These are phyloP conservation scores for Mustela nigripes DNA, from an alignment of 2,113 vertebrate species.

Conservation along the genomic window DNA sequence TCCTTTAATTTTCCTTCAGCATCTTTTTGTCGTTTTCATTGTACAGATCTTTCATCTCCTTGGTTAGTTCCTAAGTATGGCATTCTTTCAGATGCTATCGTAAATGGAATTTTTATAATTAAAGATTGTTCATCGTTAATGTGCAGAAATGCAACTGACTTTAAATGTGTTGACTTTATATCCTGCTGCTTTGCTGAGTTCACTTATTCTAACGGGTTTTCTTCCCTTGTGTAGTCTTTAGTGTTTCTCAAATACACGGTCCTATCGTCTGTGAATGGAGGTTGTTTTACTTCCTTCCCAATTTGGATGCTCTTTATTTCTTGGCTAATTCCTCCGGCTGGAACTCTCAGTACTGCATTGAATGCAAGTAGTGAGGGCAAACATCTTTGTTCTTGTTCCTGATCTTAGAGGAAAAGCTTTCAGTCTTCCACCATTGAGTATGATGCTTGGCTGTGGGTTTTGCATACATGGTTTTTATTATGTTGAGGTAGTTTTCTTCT, in stretches of 20 bases:
- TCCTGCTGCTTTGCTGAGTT: background rate
- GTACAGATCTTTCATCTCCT: background rate
- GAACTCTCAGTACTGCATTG: background rate
- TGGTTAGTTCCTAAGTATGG: background rate
- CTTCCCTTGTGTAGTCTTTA: background rate
- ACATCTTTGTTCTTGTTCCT: background rate
- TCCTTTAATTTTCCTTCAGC: background rate
- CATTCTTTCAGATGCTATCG: background rate
- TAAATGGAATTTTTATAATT: background rate
- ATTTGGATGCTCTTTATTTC: background rate
- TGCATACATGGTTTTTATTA: background rate
- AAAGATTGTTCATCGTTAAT: background rate
- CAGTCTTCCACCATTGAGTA: background rate
- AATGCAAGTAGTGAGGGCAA: background rate
- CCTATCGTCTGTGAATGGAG: background rate
- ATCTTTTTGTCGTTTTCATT: background rate
- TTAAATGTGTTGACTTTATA: background rate
- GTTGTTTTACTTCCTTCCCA: background rate
- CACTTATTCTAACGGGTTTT: background rate
- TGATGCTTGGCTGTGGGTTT: constrained; percentile 2
- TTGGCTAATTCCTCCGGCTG: background rate
- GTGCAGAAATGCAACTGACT: background rate
- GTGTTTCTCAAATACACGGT: background rate
- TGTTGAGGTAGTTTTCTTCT: background rate
- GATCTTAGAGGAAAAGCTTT: background rate